Base-by-base conservation (phyloP, 2,888 invertebrate species). In the Dioctria linearis region DNA sequence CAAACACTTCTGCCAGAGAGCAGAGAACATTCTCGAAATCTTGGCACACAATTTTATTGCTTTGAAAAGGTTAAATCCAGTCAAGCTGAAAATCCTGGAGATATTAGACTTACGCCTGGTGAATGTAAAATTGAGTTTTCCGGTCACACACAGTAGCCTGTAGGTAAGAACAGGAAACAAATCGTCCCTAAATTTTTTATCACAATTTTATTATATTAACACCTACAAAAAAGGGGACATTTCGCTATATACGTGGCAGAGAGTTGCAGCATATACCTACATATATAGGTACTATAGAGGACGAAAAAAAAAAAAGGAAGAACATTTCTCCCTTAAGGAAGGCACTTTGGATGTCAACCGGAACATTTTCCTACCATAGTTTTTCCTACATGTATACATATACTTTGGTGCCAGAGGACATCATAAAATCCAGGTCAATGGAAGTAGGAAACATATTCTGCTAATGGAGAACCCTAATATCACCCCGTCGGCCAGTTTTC, bases 131-230 rank as follows among this genome's bases (percentile, higher is more conserved):
- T 73, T 73, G 73, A 57, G 57, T 73, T 73, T 73, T 13, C 73
- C 57, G 73, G 73, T 54, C 11, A 4, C 49, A 9, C 9, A 46
- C 49, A 46, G 49, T 46, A 46, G 49, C 54, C 11, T 73, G 57
- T 73, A 57, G 54, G 57, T 59, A 57, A 73, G 59, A 73, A 59
- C 57, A 73, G 51, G 73, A 42, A 73, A 51, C 73, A 73, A 73
- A 73, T 73, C 73, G 73, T 73, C 42, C 73, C 73, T 73, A 73
- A 73, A 73, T 73, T 73, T 73, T 73, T 73, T 73, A 73, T 73
- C 73, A 73, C 57, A 57, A 73, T 73, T 73, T 73, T 73, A 73
- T 73, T 73, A 73, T 73, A 73, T 73, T 73, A 57, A 73, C 73
- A 54, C 73, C 59, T 40, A 13, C 25, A 73, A 54, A 54, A 73